These are phyloP conservation scores for Rhagologus leucostigma DNA, from an alignment of 2,113 vertebrate species.

Conservation along the genomic window DNA sequence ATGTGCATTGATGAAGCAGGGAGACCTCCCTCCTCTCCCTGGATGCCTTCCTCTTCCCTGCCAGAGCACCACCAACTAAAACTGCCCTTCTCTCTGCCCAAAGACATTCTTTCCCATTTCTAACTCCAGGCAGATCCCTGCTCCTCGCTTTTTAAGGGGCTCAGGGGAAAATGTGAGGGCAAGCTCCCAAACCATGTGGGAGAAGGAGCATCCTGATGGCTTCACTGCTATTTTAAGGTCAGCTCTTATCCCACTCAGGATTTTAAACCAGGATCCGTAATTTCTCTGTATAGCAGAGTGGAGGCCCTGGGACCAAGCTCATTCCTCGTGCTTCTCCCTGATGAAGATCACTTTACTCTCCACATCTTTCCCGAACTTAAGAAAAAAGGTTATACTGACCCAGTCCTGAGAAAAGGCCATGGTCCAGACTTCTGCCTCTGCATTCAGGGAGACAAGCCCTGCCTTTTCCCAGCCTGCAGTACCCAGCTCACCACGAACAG, in stretches of 20 bases:
- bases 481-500: neutral
- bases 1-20: neutral
- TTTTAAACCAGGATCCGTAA: neutral
- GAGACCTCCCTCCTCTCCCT: neutral
- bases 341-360: neutral
- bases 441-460: neutral
- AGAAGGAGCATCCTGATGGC: neutral
- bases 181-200: neutral
- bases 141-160: neutral
- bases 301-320: neutral
- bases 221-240: neutral
- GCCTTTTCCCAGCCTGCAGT: neutral
- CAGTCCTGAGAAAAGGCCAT: accelerated
- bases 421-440: neutral
- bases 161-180: neutral
- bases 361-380: neutral
- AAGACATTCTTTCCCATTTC: neutral
- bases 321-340: neutral
- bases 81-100: neutral
- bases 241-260: neutral
- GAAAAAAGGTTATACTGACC: neutral
- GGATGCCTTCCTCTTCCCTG: neutral
- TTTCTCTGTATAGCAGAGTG: neutral
- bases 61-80: neutral
- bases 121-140: neutral